Evolutionary conservation across 1,140 invertebrate genomes (phyloP).

Genomic region (Halictus rubicundus): DNA sequence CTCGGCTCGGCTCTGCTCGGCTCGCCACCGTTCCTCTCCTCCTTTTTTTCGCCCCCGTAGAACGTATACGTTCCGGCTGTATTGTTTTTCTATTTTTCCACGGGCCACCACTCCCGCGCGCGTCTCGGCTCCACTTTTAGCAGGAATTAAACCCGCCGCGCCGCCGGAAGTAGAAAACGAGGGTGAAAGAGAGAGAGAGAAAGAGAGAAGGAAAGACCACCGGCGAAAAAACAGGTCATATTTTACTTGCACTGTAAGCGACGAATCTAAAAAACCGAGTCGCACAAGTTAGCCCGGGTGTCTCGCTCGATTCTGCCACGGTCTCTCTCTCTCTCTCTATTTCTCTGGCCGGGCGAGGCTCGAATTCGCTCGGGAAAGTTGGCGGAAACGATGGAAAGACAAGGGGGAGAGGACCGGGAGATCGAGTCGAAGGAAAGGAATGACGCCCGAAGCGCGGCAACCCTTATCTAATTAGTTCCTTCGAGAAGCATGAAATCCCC

Average conservation of each 20-base stretch:
- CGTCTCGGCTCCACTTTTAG: not conserved
- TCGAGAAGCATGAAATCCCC: conserved; percentile 50
- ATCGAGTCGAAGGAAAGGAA: conserved; percentile 28
- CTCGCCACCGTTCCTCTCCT: too few relatives aligned
- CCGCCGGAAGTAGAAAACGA: conserved; percentile 8
- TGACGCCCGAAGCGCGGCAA: conserved; percentile 39
- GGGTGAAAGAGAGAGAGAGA: too few relatives aligned
- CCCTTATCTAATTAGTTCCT: conserved; percentile 60
- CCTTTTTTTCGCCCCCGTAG: not conserved
- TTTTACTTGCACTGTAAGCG: not conserved
- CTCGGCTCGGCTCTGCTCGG: too few relatives aligned
- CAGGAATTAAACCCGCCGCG: conserved; percentile 11
- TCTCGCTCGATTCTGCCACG: too few relatives aligned
- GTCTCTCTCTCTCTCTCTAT: too few relatives aligned
- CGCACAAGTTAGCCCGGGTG: too few relatives aligned
- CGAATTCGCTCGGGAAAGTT: not conserved
- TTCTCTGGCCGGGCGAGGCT: not conserved
- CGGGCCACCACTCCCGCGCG: conserved; percentile 1
- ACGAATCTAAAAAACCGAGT: not conserved
- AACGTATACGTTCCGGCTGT: not conserved
- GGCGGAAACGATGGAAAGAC: not conserved
- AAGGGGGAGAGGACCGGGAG: not conserved
- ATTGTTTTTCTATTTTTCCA: conserved; percentile 27
- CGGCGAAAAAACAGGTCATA: conserved; percentile 9
- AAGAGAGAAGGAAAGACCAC: too few relatives aligned